Percentiles rank a stretch among this genome's conserved stretches.
Conservation (phyloP, 2,113 vertebrate genomes). For the Sula dactylatra region DNA sequence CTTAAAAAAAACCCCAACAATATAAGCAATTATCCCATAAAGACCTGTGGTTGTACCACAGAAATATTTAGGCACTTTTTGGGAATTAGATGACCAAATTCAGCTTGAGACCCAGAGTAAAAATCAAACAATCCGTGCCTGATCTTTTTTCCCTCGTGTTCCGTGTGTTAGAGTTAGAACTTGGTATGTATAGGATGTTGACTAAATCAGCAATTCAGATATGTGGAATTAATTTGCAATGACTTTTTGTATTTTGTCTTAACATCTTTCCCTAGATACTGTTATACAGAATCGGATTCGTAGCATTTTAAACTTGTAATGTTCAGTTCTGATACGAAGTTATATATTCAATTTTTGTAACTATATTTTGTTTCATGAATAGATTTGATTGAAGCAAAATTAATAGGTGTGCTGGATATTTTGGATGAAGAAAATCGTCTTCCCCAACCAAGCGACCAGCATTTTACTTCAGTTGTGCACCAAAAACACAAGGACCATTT, state of each 20-base stretch:
- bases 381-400: constrained; percentile 96
- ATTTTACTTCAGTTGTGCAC: constrained; percentile 92
- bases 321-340: not conserved
- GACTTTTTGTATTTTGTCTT: not conserved
- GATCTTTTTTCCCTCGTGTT: not conserved
- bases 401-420: constrained; percentile 94
- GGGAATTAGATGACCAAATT: not conserved
- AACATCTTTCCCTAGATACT: not conserved
- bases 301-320: not conserved
- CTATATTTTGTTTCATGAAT: constrained; percentile 2
- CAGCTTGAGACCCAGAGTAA: not conserved
- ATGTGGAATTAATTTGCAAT: not conserved
- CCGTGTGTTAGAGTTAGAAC: not conserved
- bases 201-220: not conserved
- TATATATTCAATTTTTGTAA: not conserved
- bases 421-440: constrained; percentile 98
- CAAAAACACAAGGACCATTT: constrained; percentile 96
- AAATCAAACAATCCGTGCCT: rapidly evolving
- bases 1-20: not conserved
- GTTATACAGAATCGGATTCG: not conserved
- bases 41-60: not conserved
- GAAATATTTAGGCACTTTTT: not conserved
- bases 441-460: constrained; percentile 95
- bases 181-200: not conserved
- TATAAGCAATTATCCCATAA: not conserved